phyloP scores from a whole-genome alignment of 23 tunicate genomes.

The Halocynthia aurantium region DNA sequence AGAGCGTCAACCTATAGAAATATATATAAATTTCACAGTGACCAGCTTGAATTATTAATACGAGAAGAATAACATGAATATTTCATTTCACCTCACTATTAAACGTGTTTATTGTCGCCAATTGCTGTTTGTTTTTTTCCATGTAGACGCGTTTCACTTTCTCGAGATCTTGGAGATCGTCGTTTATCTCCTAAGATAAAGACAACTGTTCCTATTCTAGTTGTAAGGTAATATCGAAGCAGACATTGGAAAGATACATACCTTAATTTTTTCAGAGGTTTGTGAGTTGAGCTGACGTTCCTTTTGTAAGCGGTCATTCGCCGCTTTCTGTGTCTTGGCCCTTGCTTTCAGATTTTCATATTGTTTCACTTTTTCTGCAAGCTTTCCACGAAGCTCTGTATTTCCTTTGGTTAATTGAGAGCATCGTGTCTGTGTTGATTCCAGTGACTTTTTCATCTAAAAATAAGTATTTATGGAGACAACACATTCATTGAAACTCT shows the following conservation, averaged over 20 bases:
- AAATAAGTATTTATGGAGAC: not conserved
- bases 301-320: constrained; percentile 37
- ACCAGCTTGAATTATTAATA: not conserved
- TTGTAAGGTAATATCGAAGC: not conserved
- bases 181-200: constrained; percentile 52
- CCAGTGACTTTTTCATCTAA: constrained; percentile 59
- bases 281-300: constrained; percentile 37
- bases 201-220: not conserved
- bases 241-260: not conserved
- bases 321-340: constrained; percentile 51
- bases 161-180: constrained; percentile 50
- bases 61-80: not conserved
- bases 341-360: constrained; percentile 51
- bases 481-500: too few relatives aligned
- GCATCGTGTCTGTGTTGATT: constrained; percentile 48
- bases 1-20: constrained; percentile 46
- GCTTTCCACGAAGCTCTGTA: constrained; percentile 47
- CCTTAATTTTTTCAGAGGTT: constrained; percentile 54
- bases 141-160: constrained; percentile 49
- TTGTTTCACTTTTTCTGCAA: constrained; percentile 41
- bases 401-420: constrained; percentile 73
- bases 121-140: constrained; percentile 71
- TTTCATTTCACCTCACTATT: constrained; percentile 50
- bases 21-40: not conserved
- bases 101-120: constrained; percentile 56